Evolutionary conservation across 2,888 invertebrate species (phyloP).

Genomic region (Yponomeuta cagnagella): DNA sequence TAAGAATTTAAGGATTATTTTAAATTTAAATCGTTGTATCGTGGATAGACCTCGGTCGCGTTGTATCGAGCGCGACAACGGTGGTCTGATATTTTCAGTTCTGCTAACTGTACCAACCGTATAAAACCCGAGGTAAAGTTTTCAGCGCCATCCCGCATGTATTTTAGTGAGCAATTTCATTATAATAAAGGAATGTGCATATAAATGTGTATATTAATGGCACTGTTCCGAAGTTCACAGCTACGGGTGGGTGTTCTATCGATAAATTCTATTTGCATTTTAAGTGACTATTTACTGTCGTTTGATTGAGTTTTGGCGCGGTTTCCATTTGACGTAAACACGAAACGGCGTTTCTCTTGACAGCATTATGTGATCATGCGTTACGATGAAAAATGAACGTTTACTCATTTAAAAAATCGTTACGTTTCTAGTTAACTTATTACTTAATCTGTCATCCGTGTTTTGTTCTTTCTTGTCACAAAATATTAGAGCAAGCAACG

Average conservation of each 20-base stretch:
- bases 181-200: neutral
- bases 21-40: too few species aligned
- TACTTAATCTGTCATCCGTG: too few species aligned
- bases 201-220: neutral
- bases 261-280: conserved; percentile 61
- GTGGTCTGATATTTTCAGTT: too few species aligned
- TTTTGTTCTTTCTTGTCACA: too few species aligned
- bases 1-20: too few species aligned
- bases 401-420: too few species aligned
- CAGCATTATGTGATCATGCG: too few species aligned
- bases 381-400: too few species aligned
- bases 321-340: neutral
- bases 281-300: conserved; percentile 43
- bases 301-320: conserved; percentile 44
- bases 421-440: too few species aligned
- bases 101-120: neutral
- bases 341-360: neutral
- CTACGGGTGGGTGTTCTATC: conserved; percentile 55
- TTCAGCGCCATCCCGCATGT: neutral
- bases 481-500: neutral
- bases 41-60: too few species aligned
- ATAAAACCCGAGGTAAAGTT: neutral
- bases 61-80: too few species aligned
- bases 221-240: conserved; percentile 35
- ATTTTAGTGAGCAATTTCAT: neutral